These are phyloP conservation scores for Setipinna tenuifilis DNA, from an alignment of 2,797 vertebrate species.

Conservation along the genomic window DNA sequence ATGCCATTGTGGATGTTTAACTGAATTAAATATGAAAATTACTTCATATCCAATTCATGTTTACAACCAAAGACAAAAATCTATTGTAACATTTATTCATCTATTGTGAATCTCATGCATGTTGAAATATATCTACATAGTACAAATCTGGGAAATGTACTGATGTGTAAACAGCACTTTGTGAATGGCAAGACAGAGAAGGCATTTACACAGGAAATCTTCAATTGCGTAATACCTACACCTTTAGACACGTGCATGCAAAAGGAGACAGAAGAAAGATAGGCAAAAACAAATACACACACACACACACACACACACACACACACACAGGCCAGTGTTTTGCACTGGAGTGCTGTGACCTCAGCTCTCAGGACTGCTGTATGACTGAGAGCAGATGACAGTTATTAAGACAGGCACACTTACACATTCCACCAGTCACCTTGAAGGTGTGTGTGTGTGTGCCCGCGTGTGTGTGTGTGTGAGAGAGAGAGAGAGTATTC, in stretches of 20 bases:
- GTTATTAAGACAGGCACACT: slow-evolving; percentile 15
- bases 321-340: not conserved
- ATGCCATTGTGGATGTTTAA: no score
- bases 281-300: not conserved
- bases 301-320: not conserved
- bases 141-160: not conserved
- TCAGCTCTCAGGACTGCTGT: not conserved
- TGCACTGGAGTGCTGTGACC: not conserved
- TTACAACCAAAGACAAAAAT: no score
- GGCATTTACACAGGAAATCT: not conserved
- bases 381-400: slow-evolving; percentile 9
- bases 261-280: not conserved
- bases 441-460: not conserved
- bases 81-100: no score
- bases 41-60: no score
- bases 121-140: not conserved
- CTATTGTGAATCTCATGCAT: not conserved
- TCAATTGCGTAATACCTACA: not conserved
- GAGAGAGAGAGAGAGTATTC: not conserved
- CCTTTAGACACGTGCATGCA: not conserved
- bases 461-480: not conserved
- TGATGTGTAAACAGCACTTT: not conserved
- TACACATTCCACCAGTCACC: slow-evolving; percentile 11
- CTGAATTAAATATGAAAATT: no score
- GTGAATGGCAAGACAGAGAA: not conserved